Evolutionary conservation across 2,797 vertebrate species (phyloP), one percentile per base, ranked within the genome.

Genomic region (Botia kubotai): DNA sequence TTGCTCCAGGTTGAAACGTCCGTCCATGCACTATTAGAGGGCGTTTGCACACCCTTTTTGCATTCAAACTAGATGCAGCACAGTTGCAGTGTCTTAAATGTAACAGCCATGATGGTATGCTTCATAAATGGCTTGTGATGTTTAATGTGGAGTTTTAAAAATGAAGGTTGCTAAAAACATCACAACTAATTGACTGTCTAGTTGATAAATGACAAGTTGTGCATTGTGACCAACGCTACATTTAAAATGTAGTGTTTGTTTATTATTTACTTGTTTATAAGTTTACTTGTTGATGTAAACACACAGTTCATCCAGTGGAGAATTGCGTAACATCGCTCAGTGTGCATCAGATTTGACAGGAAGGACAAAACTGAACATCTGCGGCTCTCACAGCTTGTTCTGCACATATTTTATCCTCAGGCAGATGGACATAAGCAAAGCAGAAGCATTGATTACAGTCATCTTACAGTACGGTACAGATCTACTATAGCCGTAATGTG

Each of bases 371-470:
- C 50, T 17, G 60, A 60, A 63, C 80, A 77, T 77, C 60, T 67
- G 75, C 3, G 48, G 60, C 36, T 70, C 46, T 53, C 21, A 48
- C 66, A 72, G 74, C 57, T 57, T 72, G 53, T 14, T 62, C 43
- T 23, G 48, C 53, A 19, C 65, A 75, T 67, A 80, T 74, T 80
- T 81, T 70, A 39, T 62, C 36, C 76, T 62, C 43, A 3, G 67
- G 76, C 66, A 58, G 55, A 78, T 70, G 76, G 67, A 60, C 67
- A 60, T 43, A 62, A 60, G 67, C 43, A 70, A 62, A 55, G 48
- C 55, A 50, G 16, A 16, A 13, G 66, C 53, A 70, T 78, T 78
- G 55, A 73, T 73, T 67, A 72, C 50, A 46, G 65, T 57, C 62
- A 46, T 55, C 14, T 39, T 48, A 26, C 36, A 58, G 29, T 55